Evolutionary conservation across 2,113 vertebrate genomes (phyloP).

Genomic region (Campylomormyrus tamandua): DNA sequence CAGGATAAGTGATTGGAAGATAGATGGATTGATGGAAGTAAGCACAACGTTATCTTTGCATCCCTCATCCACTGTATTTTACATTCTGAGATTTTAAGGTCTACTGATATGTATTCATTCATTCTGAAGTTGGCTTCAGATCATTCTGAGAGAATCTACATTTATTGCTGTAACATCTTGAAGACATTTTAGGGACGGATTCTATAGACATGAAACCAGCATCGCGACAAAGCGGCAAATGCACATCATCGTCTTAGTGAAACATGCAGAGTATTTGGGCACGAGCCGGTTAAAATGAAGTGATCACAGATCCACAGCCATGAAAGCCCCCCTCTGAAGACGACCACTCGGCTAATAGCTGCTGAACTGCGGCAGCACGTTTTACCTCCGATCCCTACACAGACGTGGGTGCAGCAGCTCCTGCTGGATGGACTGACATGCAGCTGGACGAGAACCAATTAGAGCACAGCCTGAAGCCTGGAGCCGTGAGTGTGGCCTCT

Average conservation of each 20-base stretch:
- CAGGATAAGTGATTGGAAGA: not conserved
- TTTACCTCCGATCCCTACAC: slow-evolving; percentile 35
- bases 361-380: slow-evolving; percentile 25
- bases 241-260: too few species aligned
- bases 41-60: not conserved
- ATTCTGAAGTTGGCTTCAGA: not conserved
- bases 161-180: not conserved
- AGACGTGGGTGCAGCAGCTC: slow-evolving; percentile 14
- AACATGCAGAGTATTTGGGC: not conserved
- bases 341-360: slow-evolving; percentile 12
- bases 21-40: not conserved
- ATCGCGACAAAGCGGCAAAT: not conserved
- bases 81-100: not conserved
- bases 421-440: slow-evolving; percentile 32
- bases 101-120: not conserved
- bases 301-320: not conserved
- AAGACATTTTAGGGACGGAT: not conserved
- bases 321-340: slow-evolving; percentile 12
- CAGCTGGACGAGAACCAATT: slow-evolving; percentile 39
- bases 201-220: not conserved
- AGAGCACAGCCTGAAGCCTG: slow-evolving; percentile 33
- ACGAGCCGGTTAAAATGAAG: not conserved
- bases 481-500: slow-evolving; percentile 23
- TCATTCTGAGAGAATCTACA: not conserved
- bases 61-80: not conserved